Percentiles rank a stretch among this genome's conserved stretches.
Conservation (phyloP, 2,888 invertebrate species). For the Trachelus troglodyta region DNA sequence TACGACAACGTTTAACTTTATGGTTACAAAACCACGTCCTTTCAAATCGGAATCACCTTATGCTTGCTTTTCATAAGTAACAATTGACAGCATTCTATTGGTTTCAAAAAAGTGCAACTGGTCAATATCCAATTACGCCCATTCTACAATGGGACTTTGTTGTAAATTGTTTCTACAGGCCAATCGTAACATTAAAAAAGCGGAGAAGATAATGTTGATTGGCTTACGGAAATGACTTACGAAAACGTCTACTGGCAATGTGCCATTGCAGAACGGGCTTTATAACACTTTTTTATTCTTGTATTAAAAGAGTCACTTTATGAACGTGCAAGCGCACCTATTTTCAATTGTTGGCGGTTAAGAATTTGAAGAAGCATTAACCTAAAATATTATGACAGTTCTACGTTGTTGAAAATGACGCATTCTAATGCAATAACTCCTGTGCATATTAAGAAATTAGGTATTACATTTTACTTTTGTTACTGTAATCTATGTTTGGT, state of each 20-base stretch:
- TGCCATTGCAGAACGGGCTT: too few relatives aligned
- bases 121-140: too few relatives aligned
- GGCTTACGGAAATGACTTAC: too few relatives aligned
- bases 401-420: conserved; percentile 36
- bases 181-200: too few relatives aligned
- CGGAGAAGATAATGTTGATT: too few relatives aligned
- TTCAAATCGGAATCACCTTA: too few relatives aligned
- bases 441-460: conserved; percentile 52
- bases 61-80: too few relatives aligned
- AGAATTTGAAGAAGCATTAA: neutral
- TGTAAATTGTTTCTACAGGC: too few relatives aligned
- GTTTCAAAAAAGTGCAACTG: too few relatives aligned
- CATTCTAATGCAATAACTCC: conserved; percentile 43
- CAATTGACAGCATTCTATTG: too few relatives aligned
- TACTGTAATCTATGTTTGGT: neutral
- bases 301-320: neutral
- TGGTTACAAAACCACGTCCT: neutral
- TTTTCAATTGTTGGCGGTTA: neutral
- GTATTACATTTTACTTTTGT: conserved; percentile 31
- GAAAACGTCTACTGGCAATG: too few relatives aligned
- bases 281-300: neutral
- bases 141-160: too few relatives aligned
- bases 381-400: conserved; percentile 1
- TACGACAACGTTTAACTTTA: neutral
- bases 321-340: neutral